A percentile compares a stretch with the other conserved stretches of the same genome.
These are phyloP conservation scores for Aporophyla lueneburgensis DNA, from an alignment of 2,888 invertebrate genomes.

Conservation along the genomic window DNA sequence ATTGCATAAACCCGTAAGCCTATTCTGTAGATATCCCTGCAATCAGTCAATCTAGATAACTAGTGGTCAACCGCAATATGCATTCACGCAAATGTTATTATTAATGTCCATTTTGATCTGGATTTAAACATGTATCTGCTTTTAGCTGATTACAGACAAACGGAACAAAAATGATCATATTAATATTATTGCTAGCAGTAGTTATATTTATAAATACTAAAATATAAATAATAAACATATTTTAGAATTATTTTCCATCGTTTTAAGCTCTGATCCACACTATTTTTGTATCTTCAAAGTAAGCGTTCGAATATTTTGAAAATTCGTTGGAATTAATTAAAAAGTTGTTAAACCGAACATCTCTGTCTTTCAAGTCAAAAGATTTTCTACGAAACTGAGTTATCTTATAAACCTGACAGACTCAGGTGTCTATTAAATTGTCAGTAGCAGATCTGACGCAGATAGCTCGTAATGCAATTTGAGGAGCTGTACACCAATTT, in stretches of 20 bases:
- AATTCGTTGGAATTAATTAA: background rate
- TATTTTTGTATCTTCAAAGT: background rate
- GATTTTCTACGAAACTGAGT: background rate
- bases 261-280: background rate
- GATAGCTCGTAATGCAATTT: constrained; percentile 15
- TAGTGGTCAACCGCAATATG: background rate
- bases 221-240: no score
- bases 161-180: background rate
- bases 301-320: background rate
- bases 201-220: background rate
- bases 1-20: background rate
- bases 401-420: background rate
- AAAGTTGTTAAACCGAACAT: background rate
- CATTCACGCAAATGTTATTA: background rate
- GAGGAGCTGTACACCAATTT: background rate
- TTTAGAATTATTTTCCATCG: background rate
- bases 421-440: constrained; percentile 15
- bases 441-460: background rate
- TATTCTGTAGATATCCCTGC: background rate
- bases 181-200: background rate
- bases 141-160: constrained; percentile 4
- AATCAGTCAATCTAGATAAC: background rate
- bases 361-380: background rate
- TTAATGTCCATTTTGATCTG: constrained; percentile 1
- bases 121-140: constrained; percentile 5